These are phyloP conservation scores for Taeniopygia guttata DNA, from an alignment of 2,797 vertebrate genomes.

Conservation along the genomic window DNA sequence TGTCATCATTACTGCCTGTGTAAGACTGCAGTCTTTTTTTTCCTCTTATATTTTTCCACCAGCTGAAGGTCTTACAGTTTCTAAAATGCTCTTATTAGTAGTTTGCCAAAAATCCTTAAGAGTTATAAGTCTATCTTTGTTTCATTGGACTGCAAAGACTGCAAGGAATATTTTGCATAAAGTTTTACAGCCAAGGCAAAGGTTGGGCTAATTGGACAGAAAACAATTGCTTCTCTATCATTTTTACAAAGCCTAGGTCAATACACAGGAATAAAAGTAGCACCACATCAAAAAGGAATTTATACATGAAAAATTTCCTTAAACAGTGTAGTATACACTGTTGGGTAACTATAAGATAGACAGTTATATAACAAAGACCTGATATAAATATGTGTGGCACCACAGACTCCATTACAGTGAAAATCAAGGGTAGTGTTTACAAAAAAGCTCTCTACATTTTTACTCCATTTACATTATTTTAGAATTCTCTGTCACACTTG, in stretches of 20 bases:
- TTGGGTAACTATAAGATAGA: not conserved
- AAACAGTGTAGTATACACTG: not conserved
- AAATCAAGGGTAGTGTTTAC: not conserved
- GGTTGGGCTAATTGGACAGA: conserved; percentile 70
- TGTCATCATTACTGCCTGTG: conserved; percentile 73
- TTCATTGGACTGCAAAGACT: conserved; percentile 54
- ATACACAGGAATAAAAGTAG: conserved; percentile 21
- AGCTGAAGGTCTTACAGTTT: conserved; percentile 65
- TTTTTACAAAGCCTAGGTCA: conserved; percentile 60
- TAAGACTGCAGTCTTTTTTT: conserved; percentile 63
- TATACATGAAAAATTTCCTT: not conserved
- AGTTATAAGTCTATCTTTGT: conserved; percentile 75
- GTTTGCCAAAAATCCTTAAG: conserved; percentile 69
- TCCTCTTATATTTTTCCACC: conserved; percentile 67
- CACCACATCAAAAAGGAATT: conserved; percentile 44
- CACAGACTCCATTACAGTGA: not conserved
- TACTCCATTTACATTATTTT: not conserved
- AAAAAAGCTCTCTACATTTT: not conserved
- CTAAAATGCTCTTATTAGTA: conserved; percentile 65
- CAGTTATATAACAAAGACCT: not conserved
- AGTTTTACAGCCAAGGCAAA: conserved; percentile 67
- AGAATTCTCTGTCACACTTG: not conserved
- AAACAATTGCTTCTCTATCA: conserved; percentile 72
- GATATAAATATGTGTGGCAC: not conserved
- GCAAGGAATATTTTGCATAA: conserved; percentile 70